Evolutionary conservation across 2,888 invertebrate genomes (phyloP).

Genomic region (Morpho helenor): DNA sequence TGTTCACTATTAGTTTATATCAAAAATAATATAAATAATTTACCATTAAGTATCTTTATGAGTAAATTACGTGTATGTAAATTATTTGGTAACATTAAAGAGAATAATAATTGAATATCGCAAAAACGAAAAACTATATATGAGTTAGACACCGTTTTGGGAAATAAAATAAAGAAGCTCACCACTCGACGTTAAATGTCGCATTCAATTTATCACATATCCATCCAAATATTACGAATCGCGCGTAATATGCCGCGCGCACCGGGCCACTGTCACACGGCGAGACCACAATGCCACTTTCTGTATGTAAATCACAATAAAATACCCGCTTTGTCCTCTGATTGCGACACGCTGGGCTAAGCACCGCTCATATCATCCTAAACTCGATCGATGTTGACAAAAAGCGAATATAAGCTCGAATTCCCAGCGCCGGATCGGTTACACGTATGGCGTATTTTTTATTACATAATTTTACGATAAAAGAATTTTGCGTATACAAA

Average conservation of each 20-base stretch:
- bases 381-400: constrained; percentile 35
- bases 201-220: constrained; percentile 6
- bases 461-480: background rate
- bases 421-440: constrained; percentile 16
- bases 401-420: constrained; percentile 40
- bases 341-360: constrained; percentile 73
- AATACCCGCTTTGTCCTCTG: constrained; percentile 70
- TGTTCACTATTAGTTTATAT: no score
- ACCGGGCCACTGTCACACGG: constrained; percentile 69
- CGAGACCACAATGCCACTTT: constrained; percentile 62
- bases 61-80: no score
- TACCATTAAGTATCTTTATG: no score
- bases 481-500: background rate
- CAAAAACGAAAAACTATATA: no score
- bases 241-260: constrained; percentile 32
- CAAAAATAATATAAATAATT: no score
- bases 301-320: constrained; percentile 75
- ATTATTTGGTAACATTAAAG: no score
- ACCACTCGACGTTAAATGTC: background rate
- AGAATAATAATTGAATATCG: no score
- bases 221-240: constrained; percentile 9
- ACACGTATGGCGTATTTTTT: constrained; percentile 9
- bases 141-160: no score
- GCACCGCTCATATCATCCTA: constrained; percentile 56
- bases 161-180: background rate